A percentile compares a stretch with the other conserved stretches of the same genome.
phyloP scores from a whole-genome alignment of 64 coral and sea anemone species.

The Stichodactyla helianthus region DNA sequence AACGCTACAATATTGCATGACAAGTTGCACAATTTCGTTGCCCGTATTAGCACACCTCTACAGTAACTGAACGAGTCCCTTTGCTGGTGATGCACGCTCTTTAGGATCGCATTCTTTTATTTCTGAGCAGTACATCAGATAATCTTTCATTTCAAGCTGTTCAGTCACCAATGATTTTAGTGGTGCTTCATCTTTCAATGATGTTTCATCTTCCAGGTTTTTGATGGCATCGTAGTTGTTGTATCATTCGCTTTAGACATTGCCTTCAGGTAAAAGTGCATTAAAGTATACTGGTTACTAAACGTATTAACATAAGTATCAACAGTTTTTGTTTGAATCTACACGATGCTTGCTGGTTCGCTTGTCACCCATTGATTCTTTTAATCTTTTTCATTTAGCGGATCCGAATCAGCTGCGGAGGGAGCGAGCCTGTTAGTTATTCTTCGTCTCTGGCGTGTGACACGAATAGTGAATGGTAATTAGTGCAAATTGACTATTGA shows the following conservation, averaged over 20 bases:
- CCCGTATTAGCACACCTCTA: no score
- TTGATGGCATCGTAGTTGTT: conserved; percentile 90
- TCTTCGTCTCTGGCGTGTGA: conserved; percentile 85
- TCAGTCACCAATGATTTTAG: no score
- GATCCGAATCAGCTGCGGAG: conserved; percentile 35
- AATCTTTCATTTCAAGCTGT: no score
- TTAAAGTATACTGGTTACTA: neutral
- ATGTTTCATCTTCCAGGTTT: conserved; percentile 52
- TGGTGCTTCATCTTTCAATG: neutral
- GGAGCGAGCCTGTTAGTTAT: conserved; percentile 74
- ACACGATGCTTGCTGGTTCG: neutral
- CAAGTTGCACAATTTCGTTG: no score
- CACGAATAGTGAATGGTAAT: conserved; percentile 94
- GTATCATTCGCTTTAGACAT: conserved; percentile 89
- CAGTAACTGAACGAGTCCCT: no score
- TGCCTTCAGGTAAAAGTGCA: conserved; percentile 68
- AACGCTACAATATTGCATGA: no score
- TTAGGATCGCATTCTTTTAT: no score
- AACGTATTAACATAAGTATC: no score
- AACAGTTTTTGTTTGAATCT: no score
- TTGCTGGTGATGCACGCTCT: no score
- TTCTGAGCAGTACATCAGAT: no score
- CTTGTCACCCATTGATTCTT: neutral
- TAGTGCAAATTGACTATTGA: neutral
- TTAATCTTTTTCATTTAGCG: neutral